phyloP scores from a whole-genome alignment of 2,113 vertebrate species.

The Corapipo altera region DNA sequence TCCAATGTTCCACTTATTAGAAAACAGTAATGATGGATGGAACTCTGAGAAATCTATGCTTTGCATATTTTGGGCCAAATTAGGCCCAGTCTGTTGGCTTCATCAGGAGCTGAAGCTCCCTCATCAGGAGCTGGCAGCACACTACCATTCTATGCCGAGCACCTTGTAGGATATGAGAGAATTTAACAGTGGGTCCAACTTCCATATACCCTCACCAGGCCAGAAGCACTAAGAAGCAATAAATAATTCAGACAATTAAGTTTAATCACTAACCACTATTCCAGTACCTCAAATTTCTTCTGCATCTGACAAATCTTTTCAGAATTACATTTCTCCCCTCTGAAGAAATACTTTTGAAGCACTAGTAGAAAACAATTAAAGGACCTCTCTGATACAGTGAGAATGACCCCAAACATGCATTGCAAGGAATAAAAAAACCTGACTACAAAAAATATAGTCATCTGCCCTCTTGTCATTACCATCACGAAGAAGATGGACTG shows the following conservation, averaged over 20 bases:
- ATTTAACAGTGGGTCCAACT: neutral
- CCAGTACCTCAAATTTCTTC: neutral
- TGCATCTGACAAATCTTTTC: neutral
- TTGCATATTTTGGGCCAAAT: neutral
- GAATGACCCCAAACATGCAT: neutral
- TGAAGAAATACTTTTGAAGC: neutral
- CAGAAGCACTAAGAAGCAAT: neutral
- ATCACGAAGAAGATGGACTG: neutral
- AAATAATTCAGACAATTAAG: neutral
- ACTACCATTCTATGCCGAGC: neutral
- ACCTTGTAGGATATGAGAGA: neutral
- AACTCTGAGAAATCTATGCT: neutral
- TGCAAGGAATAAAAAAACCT: neutral
- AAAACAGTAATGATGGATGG: neutral
- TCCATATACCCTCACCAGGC: neutral
- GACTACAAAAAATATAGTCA: neutral
- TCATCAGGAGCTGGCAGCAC: neutral
- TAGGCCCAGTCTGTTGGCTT: neutral
- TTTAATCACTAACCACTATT: neutral
- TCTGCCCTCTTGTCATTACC: no score
- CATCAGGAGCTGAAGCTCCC: neutral
- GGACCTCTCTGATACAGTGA: neutral
- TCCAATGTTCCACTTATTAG: neutral
- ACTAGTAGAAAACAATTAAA: neutral
- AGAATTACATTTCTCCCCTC: neutral